Percentiles rank a stretch among this genome's conserved stretches.
phyloP scores from a whole-genome alignment of 2,797 vertebrate species.

The Australoheros facetus region DNA sequence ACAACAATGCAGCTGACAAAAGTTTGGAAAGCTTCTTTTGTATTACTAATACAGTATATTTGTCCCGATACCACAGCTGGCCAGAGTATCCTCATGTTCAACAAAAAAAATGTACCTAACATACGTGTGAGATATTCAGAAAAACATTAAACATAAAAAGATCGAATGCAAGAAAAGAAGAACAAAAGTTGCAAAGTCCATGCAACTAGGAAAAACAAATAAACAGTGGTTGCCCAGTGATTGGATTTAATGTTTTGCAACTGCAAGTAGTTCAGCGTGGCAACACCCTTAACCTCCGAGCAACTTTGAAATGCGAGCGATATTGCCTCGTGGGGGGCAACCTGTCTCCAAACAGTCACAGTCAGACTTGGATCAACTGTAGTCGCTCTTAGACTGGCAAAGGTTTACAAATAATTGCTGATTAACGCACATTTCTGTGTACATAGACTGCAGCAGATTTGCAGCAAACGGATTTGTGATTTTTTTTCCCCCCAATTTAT shows the following conservation, averaged over 20 bases:
- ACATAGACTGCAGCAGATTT: background rate
- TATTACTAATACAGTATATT: no score
- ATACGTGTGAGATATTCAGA: no score
- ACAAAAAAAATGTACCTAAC: no score
- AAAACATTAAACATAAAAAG: no score
- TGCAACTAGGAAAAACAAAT: no score
- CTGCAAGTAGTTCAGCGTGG: background rate
- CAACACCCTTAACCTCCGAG: background rate
- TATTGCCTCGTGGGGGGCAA: background rate
- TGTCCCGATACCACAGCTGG: no score
- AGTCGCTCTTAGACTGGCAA: background rate
- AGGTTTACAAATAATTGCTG: background rate
- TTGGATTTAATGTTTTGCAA: background rate
- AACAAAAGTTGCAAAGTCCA: no score
- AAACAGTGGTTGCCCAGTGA: no score
- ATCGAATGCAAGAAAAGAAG: background rate
- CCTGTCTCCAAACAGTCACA: background rate
- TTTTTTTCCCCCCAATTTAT: background rate
- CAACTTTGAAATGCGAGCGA: background rate
- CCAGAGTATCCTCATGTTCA: no score
- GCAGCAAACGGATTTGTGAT: background rate
- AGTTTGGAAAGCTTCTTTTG: no score
- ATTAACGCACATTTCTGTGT: background rate
- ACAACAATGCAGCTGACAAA: background rate
- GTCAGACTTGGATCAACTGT: background rate